Conservation (phyloP, 2,888 invertebrate genomes). For the Oxycera nigricornis region DNA sequence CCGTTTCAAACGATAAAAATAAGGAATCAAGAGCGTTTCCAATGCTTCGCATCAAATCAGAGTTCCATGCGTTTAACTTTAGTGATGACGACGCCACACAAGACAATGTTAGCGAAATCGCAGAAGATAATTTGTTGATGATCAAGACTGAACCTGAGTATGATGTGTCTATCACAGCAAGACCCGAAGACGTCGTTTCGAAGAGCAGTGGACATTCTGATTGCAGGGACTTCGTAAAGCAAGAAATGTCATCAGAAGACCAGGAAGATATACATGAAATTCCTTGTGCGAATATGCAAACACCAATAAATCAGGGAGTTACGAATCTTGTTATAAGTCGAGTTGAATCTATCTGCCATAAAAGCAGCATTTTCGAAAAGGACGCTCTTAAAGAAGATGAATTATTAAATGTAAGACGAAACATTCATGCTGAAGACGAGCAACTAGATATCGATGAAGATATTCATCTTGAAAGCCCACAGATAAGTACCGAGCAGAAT, state of each 20-base stretch:
- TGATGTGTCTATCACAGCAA: constrained; percentile 48
- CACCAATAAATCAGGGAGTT: neutral
- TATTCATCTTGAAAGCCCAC: too few relatives aligned
- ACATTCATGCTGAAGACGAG: neutral
- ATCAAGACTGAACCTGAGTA: constrained; percentile 55
- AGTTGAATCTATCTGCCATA: constrained; percentile 14
- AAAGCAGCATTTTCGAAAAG: neutral
- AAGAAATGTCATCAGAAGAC: too few relatives aligned
- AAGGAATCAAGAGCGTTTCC: neutral
- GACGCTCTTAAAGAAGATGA: constrained; percentile 15
- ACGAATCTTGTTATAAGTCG: neutral
- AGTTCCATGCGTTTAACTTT: constrained; percentile 18
- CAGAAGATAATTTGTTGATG: constrained; percentile 30
- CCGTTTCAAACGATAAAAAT: neutral
- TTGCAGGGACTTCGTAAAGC: too few relatives aligned
- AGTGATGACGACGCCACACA: neutral
- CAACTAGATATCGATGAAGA: neutral
- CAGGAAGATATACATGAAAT: too few relatives aligned
- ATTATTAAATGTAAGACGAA: neutral
- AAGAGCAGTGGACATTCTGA: too few relatives aligned
- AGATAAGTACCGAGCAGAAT: neutral
- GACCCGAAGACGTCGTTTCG: too few relatives aligned
- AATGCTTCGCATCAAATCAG: constrained; percentile 9
- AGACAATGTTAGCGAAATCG: neutral
- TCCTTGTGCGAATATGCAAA: too few relatives aligned